Conservation (phyloP, 2,888 invertebrate species). For the Cataglyphis albicans region DNA sequence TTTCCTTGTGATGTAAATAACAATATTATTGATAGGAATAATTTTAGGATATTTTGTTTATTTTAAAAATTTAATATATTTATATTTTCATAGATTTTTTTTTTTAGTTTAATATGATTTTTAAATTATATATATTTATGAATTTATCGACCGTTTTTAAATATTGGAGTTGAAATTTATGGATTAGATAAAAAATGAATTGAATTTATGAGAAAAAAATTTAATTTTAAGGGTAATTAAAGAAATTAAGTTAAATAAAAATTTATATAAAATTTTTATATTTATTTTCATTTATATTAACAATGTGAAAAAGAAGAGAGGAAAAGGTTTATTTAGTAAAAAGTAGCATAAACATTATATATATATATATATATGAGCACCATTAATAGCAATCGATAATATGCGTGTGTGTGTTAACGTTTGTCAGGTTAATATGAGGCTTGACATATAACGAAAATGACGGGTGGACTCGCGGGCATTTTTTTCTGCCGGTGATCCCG, state of each 20-base stretch:
- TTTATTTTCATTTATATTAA: conserved; percentile 8
- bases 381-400: background rate
- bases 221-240: too few species aligned
- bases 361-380: background rate
- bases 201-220: conserved; percentile 11
- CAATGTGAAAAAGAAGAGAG: too few species aligned
- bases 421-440: conserved; percentile 38
- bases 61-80: too few species aligned
- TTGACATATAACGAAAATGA: conserved; percentile 53
- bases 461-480: conserved; percentile 21
- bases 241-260: too few species aligned
- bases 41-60: background rate
- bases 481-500: conserved; percentile 40
- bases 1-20: background rate
- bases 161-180: background rate
- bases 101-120: background rate
- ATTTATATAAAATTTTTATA: background rate
- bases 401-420: background rate
- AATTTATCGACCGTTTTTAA: background rate
- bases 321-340: background rate
- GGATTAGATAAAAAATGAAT: conserved; percentile 51
- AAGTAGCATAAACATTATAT: background rate
- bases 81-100: background rate
- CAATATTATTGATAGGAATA: background rate
- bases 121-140: background rate